These are phyloP conservation scores for Dorcus hopei DNA, from an alignment of 2,888 invertebrate genomes.

Conservation along the genomic window DNA sequence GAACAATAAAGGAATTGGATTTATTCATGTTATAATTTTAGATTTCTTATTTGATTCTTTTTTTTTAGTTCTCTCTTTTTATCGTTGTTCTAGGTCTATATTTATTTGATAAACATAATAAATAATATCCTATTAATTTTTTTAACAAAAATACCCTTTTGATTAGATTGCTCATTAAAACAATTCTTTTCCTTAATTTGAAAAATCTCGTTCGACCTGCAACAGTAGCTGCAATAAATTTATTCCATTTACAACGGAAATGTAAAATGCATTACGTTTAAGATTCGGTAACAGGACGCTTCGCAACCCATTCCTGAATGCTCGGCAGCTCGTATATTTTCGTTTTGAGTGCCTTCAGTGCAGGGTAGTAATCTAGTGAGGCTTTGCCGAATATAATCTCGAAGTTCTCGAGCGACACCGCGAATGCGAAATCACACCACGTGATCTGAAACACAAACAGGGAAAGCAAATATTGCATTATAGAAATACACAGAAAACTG, in stretches of 20 bases:
- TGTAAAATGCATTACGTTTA: constrained; percentile 34
- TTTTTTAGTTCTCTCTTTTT: too few relatives aligned
- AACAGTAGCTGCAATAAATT: constrained; percentile 10
- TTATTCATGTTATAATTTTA: too few relatives aligned
- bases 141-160: too few relatives aligned
- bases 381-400: constrained; percentile 54
- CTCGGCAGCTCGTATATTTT: constrained; percentile 54
- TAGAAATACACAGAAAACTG: too few relatives aligned
- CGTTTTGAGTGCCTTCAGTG: constrained; percentile 53
- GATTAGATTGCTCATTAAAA: too few relatives aligned
- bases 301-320: constrained; percentile 56
- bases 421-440: constrained; percentile 60
- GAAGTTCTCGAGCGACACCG: constrained; percentile 56
- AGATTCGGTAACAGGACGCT: constrained; percentile 56
- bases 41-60: too few relatives aligned
- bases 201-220: too few relatives aligned
- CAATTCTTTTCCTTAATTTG: too few relatives aligned
- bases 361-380: constrained; percentile 54
- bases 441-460: constrained; percentile 51
- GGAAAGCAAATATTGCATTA: not conserved
- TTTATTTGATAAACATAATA: too few relatives aligned
- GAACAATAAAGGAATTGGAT: too few relatives aligned
- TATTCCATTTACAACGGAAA: not conserved
- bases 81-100: too few relatives aligned
- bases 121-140: too few relatives aligned